Conservation (phyloP, 1,140 invertebrate genomes). For the Drosophila melanogaster region Release_6_plus_ISO1_MT NT_033779.5:20502501-20503000, state of each 20-base stretch:
- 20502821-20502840: slow-evolving; percentile 78
- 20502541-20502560: background rate
- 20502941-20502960: slow-evolving; percentile 26
- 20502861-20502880: background rate
- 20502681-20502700: too few relatives aligned
- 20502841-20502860: slow-evolving; percentile 49
- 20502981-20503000: slow-evolving; percentile 36
- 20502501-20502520: slow-evolving; percentile 26
- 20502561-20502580: background rate
- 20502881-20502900: slow-evolving; percentile 46
- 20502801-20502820: slow-evolving; percentile 59
- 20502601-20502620: too few relatives aligned
- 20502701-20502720: background rate
- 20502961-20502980: slow-evolving; percentile 76
- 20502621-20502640: too few relatives aligned
- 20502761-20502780: background rate
- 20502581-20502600: too few relatives aligned
- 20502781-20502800: background rate
- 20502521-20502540: background rate
- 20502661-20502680: too few relatives aligned
- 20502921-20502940: slow-evolving; percentile 83
- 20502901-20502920: slow-evolving; percentile 83
- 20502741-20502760: background rate
- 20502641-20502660: too few relatives aligned
- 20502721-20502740: background rate